These are phyloP conservation scores for Drosophila bifasciata DNA, from an alignment of 1,140 invertebrate genomes.

Conservation along the genomic window DNA sequence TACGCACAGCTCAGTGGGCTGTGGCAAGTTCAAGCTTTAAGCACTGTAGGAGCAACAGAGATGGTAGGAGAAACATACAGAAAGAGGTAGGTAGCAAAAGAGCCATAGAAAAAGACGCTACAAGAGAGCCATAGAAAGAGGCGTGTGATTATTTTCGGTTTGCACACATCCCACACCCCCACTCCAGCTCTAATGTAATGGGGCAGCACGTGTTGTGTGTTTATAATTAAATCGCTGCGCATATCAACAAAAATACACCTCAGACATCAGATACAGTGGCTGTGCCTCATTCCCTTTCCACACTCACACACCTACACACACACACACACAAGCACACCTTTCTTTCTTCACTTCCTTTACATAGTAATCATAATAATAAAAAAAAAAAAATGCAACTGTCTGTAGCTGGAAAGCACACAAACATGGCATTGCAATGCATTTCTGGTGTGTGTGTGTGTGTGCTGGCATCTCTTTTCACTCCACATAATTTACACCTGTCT, in stretches of 20 bases:
- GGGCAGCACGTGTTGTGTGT: conserved; percentile 74
- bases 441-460: conserved; percentile 11
- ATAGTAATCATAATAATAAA: conserved; percentile 55
- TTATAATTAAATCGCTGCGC: conserved; percentile 75
- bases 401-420: conserved; percentile 31
- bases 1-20: conserved; percentile 46
- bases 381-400: conserved; percentile 68
- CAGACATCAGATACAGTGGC: conserved; percentile 31
- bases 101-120: too few relatives aligned
- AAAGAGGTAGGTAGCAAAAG: too few relatives aligned
- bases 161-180: conserved; percentile 55
- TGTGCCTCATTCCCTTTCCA: too few relatives aligned
- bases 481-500: conserved; percentile 75
- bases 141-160: conserved; percentile 65
- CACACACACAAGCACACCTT: neutral
- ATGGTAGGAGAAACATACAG: too few relatives aligned
- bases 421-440: conserved; percentile 22
- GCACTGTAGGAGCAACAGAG: neutral
- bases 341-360: conserved; percentile 9
- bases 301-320: conserved; percentile 16
- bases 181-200: conserved; percentile 43
- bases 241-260: conserved; percentile 55
- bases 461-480: conserved; percentile 62
- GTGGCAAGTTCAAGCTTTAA: conserved; percentile 38
- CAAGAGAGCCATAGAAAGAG: neutral